A percentile compares a stretch with the other conserved stretches of the same genome.
Conservation (phyloP, 2,888 invertebrate species). For the Euproctis similis region DNA sequence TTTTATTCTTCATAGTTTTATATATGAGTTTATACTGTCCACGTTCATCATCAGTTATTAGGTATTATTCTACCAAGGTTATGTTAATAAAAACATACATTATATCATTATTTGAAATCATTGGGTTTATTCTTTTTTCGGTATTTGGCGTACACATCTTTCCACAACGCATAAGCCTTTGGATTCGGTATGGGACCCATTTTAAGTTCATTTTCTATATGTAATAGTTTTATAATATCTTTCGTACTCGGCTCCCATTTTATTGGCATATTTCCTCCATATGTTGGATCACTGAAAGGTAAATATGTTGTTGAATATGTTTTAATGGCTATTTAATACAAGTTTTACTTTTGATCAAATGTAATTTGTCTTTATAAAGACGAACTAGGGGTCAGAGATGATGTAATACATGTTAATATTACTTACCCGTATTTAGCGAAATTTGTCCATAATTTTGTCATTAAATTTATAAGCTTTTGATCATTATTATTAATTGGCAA, state of each 20-base stretch:
- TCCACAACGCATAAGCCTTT: constrained; percentile 38
- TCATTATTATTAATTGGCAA: constrained; percentile 40
- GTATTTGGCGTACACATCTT: constrained; percentile 33
- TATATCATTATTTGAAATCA: constrained; percentile 10
- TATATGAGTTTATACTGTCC: no score
- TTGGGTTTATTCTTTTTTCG: constrained; percentile 20
- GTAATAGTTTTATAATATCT: constrained; percentile 23
- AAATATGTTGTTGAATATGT: not conserved
- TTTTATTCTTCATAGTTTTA: no score
- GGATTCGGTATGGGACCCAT: constrained; percentile 39
- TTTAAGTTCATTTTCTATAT: constrained; percentile 35
- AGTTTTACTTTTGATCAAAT: no score
- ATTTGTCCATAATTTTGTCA: constrained; percentile 59
- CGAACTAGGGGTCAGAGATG: no score
- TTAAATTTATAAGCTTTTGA: constrained; percentile 37
- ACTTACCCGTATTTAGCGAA: constrained; percentile 62
- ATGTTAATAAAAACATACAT: no score
- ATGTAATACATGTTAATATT: no score
- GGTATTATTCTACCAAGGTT: no score
- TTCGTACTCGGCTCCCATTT: constrained; percentile 18
- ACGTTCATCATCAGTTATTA: no score
- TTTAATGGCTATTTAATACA: no score
- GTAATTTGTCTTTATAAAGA: no score
- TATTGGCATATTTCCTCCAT: constrained; percentile 15
- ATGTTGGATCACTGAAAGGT: constrained; percentile 48